These are phyloP conservation scores for Brassicogethes aeneus DNA, from an alignment of 2,888 invertebrate genomes.

Conservation along the genomic window DNA sequence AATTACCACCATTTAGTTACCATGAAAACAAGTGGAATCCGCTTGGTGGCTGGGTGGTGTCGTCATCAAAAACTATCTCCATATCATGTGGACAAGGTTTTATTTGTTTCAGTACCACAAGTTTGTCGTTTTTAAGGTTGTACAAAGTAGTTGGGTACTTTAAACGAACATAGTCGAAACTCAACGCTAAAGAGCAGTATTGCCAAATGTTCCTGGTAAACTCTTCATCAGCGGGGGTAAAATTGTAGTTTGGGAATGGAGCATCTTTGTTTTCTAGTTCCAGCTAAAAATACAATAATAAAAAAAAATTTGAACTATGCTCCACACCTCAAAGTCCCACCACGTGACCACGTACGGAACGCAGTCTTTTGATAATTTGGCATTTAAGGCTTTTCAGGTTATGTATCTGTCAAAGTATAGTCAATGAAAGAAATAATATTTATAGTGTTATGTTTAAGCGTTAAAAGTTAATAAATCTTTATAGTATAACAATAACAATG, in stretches of 20 bases:
- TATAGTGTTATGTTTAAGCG: too few species aligned
- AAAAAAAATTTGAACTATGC: too few species aligned
- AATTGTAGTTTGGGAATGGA: not conserved
- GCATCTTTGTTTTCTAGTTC: not conserved
- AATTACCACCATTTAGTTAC: too few species aligned
- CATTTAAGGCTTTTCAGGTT: too few species aligned
- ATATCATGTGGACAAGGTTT: constrained; percentile 47
- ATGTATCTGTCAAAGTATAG: too few species aligned
- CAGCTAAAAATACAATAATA: too few species aligned
- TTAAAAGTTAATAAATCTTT: too few species aligned
- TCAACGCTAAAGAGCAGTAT: not conserved
- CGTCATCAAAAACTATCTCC: constrained; percentile 37
- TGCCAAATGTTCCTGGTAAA: not conserved
- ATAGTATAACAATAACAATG: too few species aligned
- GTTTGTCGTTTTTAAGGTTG: not conserved
- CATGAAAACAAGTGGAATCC: not conserved
- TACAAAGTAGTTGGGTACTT: not conserved
- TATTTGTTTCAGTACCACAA: constrained; percentile 33
- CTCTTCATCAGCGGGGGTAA: not conserved
- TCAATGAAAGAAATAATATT: too few species aligned
- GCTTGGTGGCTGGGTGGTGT: constrained; percentile 24
- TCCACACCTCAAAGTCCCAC: too few species aligned
- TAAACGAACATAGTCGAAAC: not conserved
- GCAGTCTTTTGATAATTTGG: too few species aligned
- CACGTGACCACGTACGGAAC: too few species aligned